phyloP scores from a whole-genome alignment of 2,888 invertebrate genomes.

The Anthophora plumipes region DNA sequence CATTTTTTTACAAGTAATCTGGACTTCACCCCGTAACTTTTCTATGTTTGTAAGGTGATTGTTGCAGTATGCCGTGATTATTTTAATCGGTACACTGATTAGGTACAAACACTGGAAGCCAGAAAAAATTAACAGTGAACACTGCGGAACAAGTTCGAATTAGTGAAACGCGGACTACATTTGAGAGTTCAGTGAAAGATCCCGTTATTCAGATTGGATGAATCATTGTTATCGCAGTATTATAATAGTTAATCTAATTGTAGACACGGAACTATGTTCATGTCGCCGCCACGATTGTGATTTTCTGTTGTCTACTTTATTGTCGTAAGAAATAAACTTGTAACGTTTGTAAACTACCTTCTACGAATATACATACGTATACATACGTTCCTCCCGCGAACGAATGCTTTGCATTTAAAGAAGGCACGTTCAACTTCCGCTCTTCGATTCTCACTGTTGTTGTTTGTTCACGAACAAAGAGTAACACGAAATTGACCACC shows the following conservation, averaged over 20 bases:
- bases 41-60: not conserved
- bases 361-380: not conserved
- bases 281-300: conserved; percentile 66
- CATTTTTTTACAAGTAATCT: not conserved
- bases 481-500: no score
- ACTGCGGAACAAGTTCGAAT: not conserved
- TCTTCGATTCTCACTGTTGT: no score
- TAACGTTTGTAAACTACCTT: conserved; percentile 68
- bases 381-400: not conserved
- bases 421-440: not conserved
- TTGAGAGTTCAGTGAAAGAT: not conserved
- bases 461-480: no score
- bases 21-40: not conserved
- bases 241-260: conserved; percentile 39
- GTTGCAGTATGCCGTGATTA: not conserved
- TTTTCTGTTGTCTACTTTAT: conserved; percentile 72
- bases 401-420: not conserved
- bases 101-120: no score
- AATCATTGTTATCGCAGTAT: conserved; percentile 45
- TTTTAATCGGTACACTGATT: not conserved
- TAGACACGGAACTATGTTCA: conserved; percentile 27
- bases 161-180: no score
- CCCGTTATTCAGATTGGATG: not conserved
- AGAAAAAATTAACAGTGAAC: not conserved
- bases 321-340: conserved; percentile 74